Percentiles rank a stretch among this genome's conserved stretches.
Conservation (phyloP, 2,888 invertebrate genomes). For the Lottia scabra region DNA sequence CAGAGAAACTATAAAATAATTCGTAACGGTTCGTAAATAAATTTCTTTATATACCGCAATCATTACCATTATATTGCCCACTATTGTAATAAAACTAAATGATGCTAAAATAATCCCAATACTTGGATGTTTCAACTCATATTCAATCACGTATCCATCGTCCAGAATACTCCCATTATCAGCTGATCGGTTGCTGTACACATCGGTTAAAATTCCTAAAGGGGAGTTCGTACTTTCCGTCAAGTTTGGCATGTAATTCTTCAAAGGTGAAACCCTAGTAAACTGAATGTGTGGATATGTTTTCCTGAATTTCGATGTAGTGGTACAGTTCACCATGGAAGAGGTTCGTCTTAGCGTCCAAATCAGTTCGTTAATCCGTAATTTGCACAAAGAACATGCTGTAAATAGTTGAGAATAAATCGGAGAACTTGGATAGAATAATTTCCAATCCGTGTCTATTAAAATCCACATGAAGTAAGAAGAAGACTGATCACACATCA, state of each 20-base stretch:
- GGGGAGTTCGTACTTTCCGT: background rate
- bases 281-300: background rate
- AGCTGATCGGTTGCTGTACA: background rate
- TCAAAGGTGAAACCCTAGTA: background rate
- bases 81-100: constrained; percentile 92
- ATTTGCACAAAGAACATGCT: background rate
- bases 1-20: constrained; percentile 96
- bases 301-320: background rate
- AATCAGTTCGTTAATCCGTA: background rate
- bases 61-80: constrained; percentile 95
- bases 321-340: background rate
- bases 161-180: background rate
- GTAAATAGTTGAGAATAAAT: background rate
- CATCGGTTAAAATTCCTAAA: background rate
- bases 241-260: constrained; percentile 1
- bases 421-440: background rate
- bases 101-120: constrained; percentile 83
- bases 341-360: background rate
- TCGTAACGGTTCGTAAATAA: constrained; percentile 95
- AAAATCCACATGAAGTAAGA: background rate
- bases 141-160: background rate
- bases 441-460: background rate
- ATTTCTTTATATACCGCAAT: constrained; percentile 92
- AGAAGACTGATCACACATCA: background rate
- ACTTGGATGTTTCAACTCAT: constrained; percentile 44